A percentile compares a stretch with the other conserved stretches of the same genome.
phyloP scores from a whole-genome alignment of 2,888 invertebrate genomes.

The Microdon myrmicae region DNA sequence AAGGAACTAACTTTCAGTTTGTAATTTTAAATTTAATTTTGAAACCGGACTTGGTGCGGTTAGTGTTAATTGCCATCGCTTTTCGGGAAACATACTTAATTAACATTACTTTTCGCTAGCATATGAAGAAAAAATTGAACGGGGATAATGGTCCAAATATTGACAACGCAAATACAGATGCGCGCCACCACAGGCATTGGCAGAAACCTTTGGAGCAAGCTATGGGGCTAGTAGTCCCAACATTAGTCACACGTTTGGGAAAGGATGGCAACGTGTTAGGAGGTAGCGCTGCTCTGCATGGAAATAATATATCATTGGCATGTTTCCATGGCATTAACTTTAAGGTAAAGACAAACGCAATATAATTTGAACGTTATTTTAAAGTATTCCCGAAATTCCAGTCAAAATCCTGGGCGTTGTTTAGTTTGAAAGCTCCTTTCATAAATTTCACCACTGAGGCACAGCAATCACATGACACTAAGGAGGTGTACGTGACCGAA shows the following conservation, averaged over 20 bases:
- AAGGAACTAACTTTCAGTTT: too few species aligned
- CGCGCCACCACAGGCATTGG: slow-evolving; percentile 93
- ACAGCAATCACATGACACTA: slow-evolving; percentile 80
- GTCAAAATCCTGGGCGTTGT: slow-evolving; percentile 95
- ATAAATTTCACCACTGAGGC: slow-evolving; percentile 94
- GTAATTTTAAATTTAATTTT: too few species aligned
- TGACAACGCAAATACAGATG: slow-evolving; percentile 69
- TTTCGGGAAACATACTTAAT: neutral
- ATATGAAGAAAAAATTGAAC: slow-evolving; percentile 65
- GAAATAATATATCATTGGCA: slow-evolving; percentile 90
- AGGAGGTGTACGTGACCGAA: slow-evolving; percentile 87
- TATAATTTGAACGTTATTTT: neutral
- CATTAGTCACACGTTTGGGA: slow-evolving; percentile 76
- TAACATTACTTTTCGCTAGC: slow-evolving; percentile 11
- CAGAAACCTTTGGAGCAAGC: slow-evolving; percentile 86
- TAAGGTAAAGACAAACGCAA: slow-evolving; percentile 67
- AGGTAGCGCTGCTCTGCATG: slow-evolving; percentile 88
- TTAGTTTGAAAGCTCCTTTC: slow-evolving; percentile 91
- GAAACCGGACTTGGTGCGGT: too few species aligned
- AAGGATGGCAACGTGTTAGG: slow-evolving; percentile 82
- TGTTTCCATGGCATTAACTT: slow-evolving; percentile 98
- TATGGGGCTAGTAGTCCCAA: slow-evolving; percentile 82
- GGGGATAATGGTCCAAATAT: slow-evolving; percentile 53
- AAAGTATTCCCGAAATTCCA: too few species aligned
- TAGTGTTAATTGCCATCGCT: neutral